Conservation (phyloP, 2,113 vertebrate species). For the Pseudopipra pipra region DNA sequence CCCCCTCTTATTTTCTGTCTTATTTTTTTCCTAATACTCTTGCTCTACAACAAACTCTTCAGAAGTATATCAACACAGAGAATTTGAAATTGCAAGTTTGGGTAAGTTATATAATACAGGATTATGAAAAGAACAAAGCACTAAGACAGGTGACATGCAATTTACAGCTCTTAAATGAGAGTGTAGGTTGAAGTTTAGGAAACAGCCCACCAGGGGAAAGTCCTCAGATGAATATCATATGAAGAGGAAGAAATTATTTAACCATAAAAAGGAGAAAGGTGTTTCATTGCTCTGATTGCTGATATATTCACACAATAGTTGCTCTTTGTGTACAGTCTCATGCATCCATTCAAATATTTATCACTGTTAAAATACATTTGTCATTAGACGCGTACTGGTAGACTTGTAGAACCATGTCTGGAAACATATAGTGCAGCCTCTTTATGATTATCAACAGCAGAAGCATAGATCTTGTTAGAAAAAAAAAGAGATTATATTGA, state of each 20-base stretch:
- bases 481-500: background rate
- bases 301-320: background rate
- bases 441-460: background rate
- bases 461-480: background rate
- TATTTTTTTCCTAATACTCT: background rate
- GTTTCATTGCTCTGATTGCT: background rate
- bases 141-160: background rate
- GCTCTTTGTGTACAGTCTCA: background rate
- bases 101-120: background rate
- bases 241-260: background rate
- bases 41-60: background rate
- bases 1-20: background rate
- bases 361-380: background rate
- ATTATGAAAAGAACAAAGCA: background rate
- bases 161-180: background rate
- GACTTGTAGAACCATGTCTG: background rate
- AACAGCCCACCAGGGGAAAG: background rate
- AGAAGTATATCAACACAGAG: background rate
- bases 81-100: background rate
- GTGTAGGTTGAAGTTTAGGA: background rate
- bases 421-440: background rate
- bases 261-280: background rate
- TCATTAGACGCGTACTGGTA: background rate
- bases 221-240: background rate
- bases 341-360: background rate